Evolutionary conservation across 2,797 vertebrate species (phyloP), one percentile per base, ranked within the genome.

Genomic region (Phylloscopus collybita): DNA sequence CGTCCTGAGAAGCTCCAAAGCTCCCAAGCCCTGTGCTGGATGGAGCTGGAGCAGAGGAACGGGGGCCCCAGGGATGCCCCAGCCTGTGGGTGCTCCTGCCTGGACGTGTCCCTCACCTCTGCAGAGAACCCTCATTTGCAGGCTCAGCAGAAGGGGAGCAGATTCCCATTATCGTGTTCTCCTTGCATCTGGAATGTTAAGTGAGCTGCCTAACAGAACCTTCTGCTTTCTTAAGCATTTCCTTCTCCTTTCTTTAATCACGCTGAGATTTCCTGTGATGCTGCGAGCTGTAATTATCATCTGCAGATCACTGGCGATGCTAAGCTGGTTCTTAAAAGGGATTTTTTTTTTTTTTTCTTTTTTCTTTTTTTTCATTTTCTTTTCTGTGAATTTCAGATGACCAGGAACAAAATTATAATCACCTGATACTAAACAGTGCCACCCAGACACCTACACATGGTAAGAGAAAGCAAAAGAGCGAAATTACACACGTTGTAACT

Each of bases 361-460:
- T 38, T 38, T 11, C 38, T 98, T 92, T 75, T 98, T 76, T 98
- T 94, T 98, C 98, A 20, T n/a, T 98, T 95, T 98, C 98, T 57
- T 59, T 97, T 98, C 98, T 98, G 93, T 92, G 95, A 98, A 83
- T 99, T 99, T 98, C 98, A 99, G 99, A 99, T 98, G 98, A 98
- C 97, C 99, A 99, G 97, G 99, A 99, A 93, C 99, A 98, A 98
- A 99, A 98, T 98, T 99, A 99, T 98, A 99, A 99, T 97, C 99
- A 99, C 97, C 98, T 98, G 97, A 98, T 98, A 98, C 98, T 99
- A 98, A 98, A 98, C 98, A 99, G 99, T 98, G 98, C 99, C 84
- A 98, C 98, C 97, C 98, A 99, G 98, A 99, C 99, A 94, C 99
- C 99, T 98, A 99, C 99, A 97, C 99, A 98, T 98, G 99, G 99